These are phyloP conservation scores for Australoheros scitulus DNA, from an alignment of 2,113 vertebrate species.

Conservation along the genomic window DNA sequence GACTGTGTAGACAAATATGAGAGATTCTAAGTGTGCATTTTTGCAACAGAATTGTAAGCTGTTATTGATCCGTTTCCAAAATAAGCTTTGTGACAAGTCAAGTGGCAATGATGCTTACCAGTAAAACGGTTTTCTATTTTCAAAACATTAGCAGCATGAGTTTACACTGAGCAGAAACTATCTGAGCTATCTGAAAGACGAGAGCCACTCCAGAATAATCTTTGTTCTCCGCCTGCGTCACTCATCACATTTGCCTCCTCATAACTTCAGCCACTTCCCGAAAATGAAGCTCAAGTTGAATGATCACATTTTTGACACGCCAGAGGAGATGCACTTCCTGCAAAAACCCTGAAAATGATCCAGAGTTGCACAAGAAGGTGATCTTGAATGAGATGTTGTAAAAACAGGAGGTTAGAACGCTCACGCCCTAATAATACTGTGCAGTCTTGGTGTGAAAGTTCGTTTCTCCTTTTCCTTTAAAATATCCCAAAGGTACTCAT, in stretches of 20 bases:
- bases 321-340: too few species aligned
- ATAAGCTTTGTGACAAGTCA: not conserved
- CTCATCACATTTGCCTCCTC: not conserved
- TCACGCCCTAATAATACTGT: too few species aligned
- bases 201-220: not conserved
- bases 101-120: not conserved
- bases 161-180: not conserved
- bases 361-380: too few species aligned
- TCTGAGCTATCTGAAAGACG: not conserved
- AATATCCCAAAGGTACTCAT: too few species aligned
- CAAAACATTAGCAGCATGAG: not conserved
- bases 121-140: not conserved
- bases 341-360: too few species aligned
- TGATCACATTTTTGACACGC: not conserved
- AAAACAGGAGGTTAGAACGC: too few species aligned
- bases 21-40: not conserved
- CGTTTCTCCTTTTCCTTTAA: too few species aligned
- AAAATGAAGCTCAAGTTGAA: not conserved
- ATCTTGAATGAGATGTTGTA: too few species aligned
- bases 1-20: not conserved
- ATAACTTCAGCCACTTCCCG: not conserved
- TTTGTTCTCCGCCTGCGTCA: too few species aligned
- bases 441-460: too few species aligned
- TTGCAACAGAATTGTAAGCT: not conserved
- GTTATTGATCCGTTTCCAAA: not conserved